Evolutionary conservation across 1,140 invertebrate species (phyloP), one percentile per base, ranked within the genome.

Genomic region (Drosophila santomea): DNA sequence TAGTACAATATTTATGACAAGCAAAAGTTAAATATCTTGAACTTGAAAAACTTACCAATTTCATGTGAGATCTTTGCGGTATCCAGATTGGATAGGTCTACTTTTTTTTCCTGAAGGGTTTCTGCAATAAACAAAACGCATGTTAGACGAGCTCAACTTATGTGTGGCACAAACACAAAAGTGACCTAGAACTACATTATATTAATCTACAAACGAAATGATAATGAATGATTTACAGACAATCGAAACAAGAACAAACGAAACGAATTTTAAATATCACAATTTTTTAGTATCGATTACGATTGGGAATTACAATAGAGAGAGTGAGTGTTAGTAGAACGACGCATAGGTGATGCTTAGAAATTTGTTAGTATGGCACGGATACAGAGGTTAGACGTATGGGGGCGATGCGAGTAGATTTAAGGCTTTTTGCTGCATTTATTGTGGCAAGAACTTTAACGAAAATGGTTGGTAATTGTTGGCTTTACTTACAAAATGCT

Each of bases 401-500:
- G 74, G 51, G 66, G 58, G 52, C 64, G 83, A 68, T 85, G 62
- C 64, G 25, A 66, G 75, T 74, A 63, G 71, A 56, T 36, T 44
- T 80, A 36, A 82, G 78, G 74, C 79, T 78, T 72, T 81, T 86
- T 75, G 75, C 85, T 86, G 82, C 78, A 75, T 74, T 84, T 43
- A 61, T 63, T 67, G 55, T 76, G 54, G 81, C 60, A 66, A 76
- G 64, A 83, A 85, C 25, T 59, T 73, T 35, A 85, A 84, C 47
- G 67, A 75, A 79, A 82, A 82, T 88, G 63, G 36, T 59, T 85
- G 71, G 62, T 77, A 83, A 83, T 74, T 74, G 52, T 83, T 89
- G 62, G 59, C 50, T 89, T 89, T 89, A 89, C 84, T 89, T 89
- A 89, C 84, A 89, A 89, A 84, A 89, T 89, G 77, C 64, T 80